Percentiles rank a stretch among this genome's conserved stretches.
These are phyloP conservation scores for Rhabdomys pumilio DNA, from an alignment of 2,797 vertebrate species.

Conservation along the genomic window DNA sequence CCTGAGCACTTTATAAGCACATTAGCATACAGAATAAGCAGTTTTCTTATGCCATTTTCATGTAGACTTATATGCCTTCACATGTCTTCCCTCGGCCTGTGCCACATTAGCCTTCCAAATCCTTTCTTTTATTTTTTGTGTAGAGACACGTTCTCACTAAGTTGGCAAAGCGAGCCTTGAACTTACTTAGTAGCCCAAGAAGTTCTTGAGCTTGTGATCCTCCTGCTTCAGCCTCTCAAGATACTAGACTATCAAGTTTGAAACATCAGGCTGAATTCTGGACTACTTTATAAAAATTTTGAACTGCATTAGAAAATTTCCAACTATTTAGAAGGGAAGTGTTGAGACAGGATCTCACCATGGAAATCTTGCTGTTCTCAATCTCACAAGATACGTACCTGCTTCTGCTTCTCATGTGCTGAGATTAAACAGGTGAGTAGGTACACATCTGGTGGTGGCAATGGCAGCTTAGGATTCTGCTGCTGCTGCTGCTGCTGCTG, in stretches of 20 bases:
- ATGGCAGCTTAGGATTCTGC: neutral
- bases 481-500: rapidly evolving
- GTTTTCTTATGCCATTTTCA: neutral
- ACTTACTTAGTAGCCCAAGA: neutral
- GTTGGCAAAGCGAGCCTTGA: neutral
- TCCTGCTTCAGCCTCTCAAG: neutral
- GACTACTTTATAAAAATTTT: too few relatives aligned
- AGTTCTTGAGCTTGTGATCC: neutral
- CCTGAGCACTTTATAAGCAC: neutral
- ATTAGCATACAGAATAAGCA: neutral
- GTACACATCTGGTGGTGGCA: neutral
- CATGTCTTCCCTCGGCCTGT: neutral
- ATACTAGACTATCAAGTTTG: neutral
- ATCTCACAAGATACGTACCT: neutral
- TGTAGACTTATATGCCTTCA: neutral
- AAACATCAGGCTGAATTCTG: neutral
- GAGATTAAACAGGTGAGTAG: neutral
- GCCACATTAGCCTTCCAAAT: neutral
- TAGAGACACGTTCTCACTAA: neutral
- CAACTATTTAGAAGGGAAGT: neutral
- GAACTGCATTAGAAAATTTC: neutral
- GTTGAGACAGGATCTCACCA: neutral
- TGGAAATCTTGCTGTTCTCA: neutral
- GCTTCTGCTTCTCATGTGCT: neutral
- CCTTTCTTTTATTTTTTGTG: neutral